A percentile compares a stretch with the other conserved stretches of the same genome.
phyloP scores from a whole-genome alignment of 2,797 vertebrate genomes.

The Coranthus polyacanthus region DNA sequence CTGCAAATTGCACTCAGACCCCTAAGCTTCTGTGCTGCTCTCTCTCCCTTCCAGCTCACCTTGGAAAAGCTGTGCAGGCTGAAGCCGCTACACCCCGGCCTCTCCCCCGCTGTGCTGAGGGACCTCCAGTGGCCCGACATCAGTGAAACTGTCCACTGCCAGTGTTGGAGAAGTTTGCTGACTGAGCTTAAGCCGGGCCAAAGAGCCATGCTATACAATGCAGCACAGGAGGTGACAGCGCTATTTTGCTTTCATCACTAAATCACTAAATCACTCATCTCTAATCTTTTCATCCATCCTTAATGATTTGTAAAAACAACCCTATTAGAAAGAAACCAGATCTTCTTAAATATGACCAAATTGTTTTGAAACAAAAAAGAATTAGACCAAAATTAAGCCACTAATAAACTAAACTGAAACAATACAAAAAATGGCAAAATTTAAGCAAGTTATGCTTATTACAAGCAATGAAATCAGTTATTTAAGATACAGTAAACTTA shows the following conservation, averaged over 20 bases:
- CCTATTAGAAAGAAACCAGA: too few species aligned
- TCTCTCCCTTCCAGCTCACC: constrained; percentile 78
- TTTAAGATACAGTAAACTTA: too few species aligned
- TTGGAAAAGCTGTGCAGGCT: constrained; percentile 85
- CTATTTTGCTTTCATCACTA: constrained; percentile 17
- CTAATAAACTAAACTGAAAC: too few species aligned
- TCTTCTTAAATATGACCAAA: too few species aligned
- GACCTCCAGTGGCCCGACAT: constrained; percentile 76
- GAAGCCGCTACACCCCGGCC: constrained; percentile 84
- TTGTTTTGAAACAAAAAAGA: too few species aligned
- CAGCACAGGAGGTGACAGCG: constrained; percentile 83
- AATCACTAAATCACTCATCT: constrained; percentile 18
- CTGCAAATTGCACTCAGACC: constrained; percentile 18
- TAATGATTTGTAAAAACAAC: constrained; percentile 10
- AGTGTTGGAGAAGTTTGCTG: constrained; percentile 85
- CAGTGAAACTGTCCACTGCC: constrained; percentile 76
- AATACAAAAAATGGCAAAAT: too few species aligned
- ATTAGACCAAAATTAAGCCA: too few species aligned
- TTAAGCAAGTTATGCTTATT: too few species aligned
- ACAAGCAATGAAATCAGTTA: too few species aligned
- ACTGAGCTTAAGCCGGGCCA: constrained; percentile 85
- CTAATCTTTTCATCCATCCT: constrained; percentile 22
- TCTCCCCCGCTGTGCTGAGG: constrained; percentile 85
- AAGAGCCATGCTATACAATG: constrained; percentile 84
- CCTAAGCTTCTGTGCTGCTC: constrained; percentile 15